Base-by-base conservation (phyloP, 1,140 invertebrate genomes). In the Drosophila quadrilineata region DNA sequence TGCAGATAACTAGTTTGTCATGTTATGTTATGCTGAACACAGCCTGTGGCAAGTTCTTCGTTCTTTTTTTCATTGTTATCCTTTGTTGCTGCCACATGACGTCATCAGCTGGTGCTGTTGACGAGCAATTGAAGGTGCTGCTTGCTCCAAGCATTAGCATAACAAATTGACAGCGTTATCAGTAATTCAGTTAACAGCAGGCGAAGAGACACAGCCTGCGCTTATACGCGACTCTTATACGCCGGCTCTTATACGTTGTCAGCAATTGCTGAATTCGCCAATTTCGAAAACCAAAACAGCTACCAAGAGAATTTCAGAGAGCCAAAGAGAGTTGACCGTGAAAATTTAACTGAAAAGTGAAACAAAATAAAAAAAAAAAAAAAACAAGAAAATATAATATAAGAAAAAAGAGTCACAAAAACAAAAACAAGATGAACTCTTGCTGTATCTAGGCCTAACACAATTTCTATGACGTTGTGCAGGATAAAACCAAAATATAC, bases 1-100 rank as follows among this genome's bases (percentile, higher is more conserved):
- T 84, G 77, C 79, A 84, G 73, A 74, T 84, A 77, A 74, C 73
- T 73, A 84, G 79, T 73, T 84, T 77, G 73, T 84, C 72, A 76
- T 82, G 76, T 82, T 82, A 84, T 84, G 59, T 68, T 72, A 50
- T 58, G 58, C 64, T 59, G 46, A 60, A 56, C 60, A 38, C n/a
- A n/a, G n/a, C n/a, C n/a, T n/a, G n/a, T n/a, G n/a, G n/a, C n/a
- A n/a, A n/a, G n/a, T n/a, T n/a, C n/a, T n/a, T n/a, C n/a, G n/a
- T n/a, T n/a, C n/a, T n/a, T n/a, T n/a, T n/a, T n/a, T n/a, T n/a
- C n/a, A n/a, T n/a, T n/a, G 3, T n/a, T 3, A 12, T 14, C 28
- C 19, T 46, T 31, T 6, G n/a, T n/a, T 22, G 2, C 24, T 6
- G 19, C 22, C n/a, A 0, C 6, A 41, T 60, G 41, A 63, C 59